phyloP scores from a whole-genome alignment of 2,888 invertebrate species.

The Trachelus tabidus region DNA sequence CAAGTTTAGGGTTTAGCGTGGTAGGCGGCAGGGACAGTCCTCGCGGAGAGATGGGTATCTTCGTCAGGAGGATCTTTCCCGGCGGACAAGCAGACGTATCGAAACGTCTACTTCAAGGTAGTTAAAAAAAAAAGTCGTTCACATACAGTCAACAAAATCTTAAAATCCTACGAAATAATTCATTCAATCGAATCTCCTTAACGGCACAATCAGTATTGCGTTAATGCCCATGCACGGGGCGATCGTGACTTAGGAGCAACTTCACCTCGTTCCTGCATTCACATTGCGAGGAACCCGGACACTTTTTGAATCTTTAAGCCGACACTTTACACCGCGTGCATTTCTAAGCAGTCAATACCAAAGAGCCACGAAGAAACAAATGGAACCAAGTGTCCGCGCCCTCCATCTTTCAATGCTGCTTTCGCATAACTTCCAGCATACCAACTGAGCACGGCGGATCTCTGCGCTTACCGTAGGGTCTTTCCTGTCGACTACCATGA shows the following conservation, averaged over 20 bases:
- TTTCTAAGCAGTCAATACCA: slow-evolving; percentile 48
- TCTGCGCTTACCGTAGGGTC: neutral
- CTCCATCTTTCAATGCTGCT: neutral
- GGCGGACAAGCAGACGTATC: slow-evolving; percentile 72
- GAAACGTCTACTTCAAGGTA: slow-evolving; percentile 71
- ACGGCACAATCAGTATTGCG: neutral
- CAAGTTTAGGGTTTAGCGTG: slow-evolving; percentile 73
- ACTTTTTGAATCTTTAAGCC: slow-evolving; percentile 59
- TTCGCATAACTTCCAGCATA: neutral
- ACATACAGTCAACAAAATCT: neutral
- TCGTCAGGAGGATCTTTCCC: slow-evolving; percentile 72
- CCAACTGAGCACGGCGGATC: neutral
- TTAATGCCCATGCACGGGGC: neutral
- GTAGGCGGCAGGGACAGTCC: slow-evolving; percentile 74
- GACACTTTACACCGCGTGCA: slow-evolving; percentile 48
- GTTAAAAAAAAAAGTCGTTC: neutral
- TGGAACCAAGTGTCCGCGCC: neutral
- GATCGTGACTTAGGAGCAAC: neutral
- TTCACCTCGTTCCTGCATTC: slow-evolving; percentile 46
- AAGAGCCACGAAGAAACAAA: slow-evolving; percentile 8
- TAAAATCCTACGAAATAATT: neutral
- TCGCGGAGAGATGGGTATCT: slow-evolving; percentile 73
- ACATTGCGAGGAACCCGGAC: slow-evolving; percentile 41
- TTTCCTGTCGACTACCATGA: neutral
- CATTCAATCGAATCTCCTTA: neutral